Evolutionary conservation across 2,113 vertebrate genomes (phyloP).

Genomic region (Gallinago undulata): DNA sequence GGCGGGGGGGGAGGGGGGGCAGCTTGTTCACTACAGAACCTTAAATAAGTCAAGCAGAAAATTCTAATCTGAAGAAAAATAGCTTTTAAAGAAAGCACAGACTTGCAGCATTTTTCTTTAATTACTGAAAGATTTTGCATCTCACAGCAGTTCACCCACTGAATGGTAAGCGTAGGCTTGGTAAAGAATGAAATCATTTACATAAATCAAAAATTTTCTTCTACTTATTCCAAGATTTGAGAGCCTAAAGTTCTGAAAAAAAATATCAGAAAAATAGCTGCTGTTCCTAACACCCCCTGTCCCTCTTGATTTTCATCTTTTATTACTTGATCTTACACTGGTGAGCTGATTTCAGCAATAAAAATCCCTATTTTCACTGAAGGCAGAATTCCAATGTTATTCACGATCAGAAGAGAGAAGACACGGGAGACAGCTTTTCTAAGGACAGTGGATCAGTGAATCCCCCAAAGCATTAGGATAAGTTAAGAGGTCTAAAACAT

Average conservation of each 20-base stretch:
- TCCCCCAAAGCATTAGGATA: accelerated
- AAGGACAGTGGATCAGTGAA: background rate
- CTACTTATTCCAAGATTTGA: background rate
- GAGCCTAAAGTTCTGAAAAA: background rate
- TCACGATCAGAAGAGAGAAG: background rate
- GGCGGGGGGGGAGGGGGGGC: background rate
- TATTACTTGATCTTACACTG: background rate
- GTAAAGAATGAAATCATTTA: background rate
- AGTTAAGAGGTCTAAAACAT: background rate
- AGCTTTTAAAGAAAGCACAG: constrained; percentile 24
- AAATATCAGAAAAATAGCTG: background rate
- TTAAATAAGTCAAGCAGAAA: constrained; percentile 31
- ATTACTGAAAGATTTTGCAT: background rate
- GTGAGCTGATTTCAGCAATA: background rate
- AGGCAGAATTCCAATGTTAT: background rate
- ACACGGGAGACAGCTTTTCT: background rate
- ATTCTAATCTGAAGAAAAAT: constrained; percentile 42
- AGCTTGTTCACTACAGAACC: background rate
- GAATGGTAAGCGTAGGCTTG: background rate
- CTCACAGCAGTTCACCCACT: background rate
- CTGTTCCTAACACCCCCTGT: background rate
- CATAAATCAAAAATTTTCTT: background rate
- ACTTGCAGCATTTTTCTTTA: background rate
- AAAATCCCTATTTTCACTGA: background rate
- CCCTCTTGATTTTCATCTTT: background rate